phyloP scores from a whole-genome alignment of 2,113 vertebrate genomes.

The Nicator chloris region DNA sequence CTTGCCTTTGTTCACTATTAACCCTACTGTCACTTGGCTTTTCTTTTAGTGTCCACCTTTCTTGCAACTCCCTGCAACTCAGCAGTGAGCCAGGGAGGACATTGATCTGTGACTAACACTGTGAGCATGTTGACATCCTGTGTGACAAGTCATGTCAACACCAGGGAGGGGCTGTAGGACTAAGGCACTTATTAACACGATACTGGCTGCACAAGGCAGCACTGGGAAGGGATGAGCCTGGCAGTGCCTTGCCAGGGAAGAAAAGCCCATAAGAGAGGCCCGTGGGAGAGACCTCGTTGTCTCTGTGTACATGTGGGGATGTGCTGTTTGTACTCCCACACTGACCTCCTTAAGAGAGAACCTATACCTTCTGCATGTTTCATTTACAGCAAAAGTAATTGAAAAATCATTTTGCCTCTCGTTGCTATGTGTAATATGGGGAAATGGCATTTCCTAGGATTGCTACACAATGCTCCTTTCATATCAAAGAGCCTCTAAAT shows the following conservation, averaged over 20 bases:
- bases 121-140: neutral
- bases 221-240: neutral
- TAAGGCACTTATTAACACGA: neutral
- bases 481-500: neutral
- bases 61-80: neutral
- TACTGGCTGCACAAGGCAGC: neutral
- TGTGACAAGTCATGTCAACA: neutral
- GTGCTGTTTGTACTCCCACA: neutral
- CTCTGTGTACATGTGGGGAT: neutral
- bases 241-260: neutral
- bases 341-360: neutral
- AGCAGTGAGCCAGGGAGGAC: neutral
- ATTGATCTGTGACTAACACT: neutral
- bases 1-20: neutral
- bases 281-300: accelerated
- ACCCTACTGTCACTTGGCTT: neutral
- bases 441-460: neutral
- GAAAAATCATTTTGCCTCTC: neutral
- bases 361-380: neutral
- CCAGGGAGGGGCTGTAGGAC: neutral
- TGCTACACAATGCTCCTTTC: neutral
- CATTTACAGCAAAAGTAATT: neutral
- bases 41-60: neutral
- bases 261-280: neutral
- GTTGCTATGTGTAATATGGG: neutral